Base-by-base conservation (phyloP, 1,140 invertebrate species). In the Achroia grisella region DNA sequence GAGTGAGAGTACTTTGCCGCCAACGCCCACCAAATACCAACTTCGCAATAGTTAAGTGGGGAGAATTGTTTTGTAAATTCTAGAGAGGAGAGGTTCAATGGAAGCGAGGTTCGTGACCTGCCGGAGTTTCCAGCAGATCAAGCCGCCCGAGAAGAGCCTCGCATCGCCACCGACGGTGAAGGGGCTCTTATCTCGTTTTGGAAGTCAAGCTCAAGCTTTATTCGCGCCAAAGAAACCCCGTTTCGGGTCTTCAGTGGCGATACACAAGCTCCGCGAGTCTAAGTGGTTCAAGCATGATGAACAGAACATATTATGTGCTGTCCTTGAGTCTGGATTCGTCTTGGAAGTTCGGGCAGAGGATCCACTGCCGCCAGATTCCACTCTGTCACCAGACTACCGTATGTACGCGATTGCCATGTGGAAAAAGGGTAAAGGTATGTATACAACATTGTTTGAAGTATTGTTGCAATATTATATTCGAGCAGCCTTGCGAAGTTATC, bases 251-350 rank as follows among this genome's bases (percentile, higher is more conserved):
- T 89, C 89, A 40, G 89, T 91, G 5, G 89, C 90, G 12, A 89
- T 90, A 33, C 90, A 91, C 65, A 91, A 91, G 61, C 81, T 91
- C 48, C 84, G 90, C 31, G 89, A 91, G 71, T 90, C 89, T 34
- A 91, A 91, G 85, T 91, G 90, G 90, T 91, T 91, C 61, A 87
- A 86, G 48, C 87, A 89, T 50, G 87, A 89, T 57, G 90, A 91
- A 77, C 87, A 89, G 62, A 88, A 88, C 45, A 88, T 91, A 54
- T 87, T 91, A 51, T 90, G 89, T 68, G 89, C 90, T 39, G 90
- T 91, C 33, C 81, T 91, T 56, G 90, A 91, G 69, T 87, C 89
- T n/a, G 90, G 90, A 30, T 91, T 91, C 71, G 88, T 91, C 39
- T 81, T 91, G 34, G 89, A 91, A 62, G 87, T 89, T 49, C 84